Evolutionary conservation across 2,113 vertebrate genomes (phyloP).

Genomic region (Microtus oregoni): DNA sequence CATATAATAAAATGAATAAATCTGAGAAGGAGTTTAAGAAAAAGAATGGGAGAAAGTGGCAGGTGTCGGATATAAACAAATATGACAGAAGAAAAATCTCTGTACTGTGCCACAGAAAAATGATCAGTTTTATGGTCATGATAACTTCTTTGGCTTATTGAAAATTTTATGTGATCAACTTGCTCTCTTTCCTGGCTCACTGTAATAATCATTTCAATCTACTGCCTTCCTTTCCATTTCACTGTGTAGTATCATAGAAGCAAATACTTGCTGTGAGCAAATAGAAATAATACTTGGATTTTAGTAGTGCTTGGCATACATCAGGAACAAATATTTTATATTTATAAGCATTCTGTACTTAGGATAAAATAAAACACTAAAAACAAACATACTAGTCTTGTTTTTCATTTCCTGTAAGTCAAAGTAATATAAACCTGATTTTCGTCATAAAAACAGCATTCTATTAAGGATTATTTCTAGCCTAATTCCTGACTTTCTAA

Average conservation of each 20-base stretch:
- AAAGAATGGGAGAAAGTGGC: background rate
- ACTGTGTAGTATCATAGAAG: background rate
- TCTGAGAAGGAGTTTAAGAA: background rate
- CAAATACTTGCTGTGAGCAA: background rate
- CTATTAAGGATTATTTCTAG: conserved; percentile 57
- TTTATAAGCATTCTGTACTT: conserved; percentile 6
- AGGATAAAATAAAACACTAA: background rate
- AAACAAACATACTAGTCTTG: background rate
- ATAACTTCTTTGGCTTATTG: background rate
- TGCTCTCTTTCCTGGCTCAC: background rate
- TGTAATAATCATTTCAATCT: background rate
- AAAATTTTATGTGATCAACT: conserved; percentile 45
- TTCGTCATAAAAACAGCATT: conserved; percentile 63
- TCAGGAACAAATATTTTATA: conserved; percentile 36
- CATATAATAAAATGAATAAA: background rate
- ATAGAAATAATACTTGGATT: conserved; percentile 12
- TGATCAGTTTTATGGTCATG: background rate
- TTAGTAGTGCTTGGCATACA: background rate
- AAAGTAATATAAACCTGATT: conserved; percentile 58
- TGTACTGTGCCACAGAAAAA: background rate
- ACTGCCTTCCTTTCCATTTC: background rate
- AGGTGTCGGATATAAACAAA: background rate
- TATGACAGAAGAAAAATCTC: background rate
- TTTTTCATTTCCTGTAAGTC: conserved; percentile 54
- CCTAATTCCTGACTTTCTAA: conserved; percentile 43